phyloP scores from a whole-genome alignment of 1,140 invertebrate genomes.

The Agrilus planipennis region DNA sequence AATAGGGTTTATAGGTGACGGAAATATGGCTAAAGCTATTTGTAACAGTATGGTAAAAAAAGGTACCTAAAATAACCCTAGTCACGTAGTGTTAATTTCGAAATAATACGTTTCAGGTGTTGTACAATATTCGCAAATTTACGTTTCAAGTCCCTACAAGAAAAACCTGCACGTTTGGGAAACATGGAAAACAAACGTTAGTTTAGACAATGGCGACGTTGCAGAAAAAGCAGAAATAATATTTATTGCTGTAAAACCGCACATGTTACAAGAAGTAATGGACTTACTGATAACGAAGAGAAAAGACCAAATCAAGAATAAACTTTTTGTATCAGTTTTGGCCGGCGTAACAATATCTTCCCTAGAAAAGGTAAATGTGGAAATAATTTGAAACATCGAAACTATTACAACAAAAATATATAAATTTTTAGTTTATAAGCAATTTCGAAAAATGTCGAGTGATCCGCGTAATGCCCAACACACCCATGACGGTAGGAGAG shows the following conservation, averaged over 20 bases:
- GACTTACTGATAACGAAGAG: constrained; percentile 26
- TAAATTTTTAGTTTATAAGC: too few relatives aligned
- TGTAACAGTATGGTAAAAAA: constrained; percentile 59
- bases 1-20: constrained; percentile 87
- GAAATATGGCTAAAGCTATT: constrained; percentile 91
- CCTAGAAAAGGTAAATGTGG: constrained; percentile 49
- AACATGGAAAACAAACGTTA: constrained; percentile 45
- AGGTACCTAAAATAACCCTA: too few relatives aligned
- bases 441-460: constrained; percentile 45
- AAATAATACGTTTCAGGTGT: constrained; percentile 38
- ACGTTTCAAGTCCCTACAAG: constrained; percentile 55
- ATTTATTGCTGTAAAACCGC: constrained; percentile 78
- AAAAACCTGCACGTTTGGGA: constrained; percentile 54
- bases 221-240: constrained; percentile 58
- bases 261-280: constrained; percentile 53
- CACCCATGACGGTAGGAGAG: constrained; percentile 70
- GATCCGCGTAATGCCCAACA: constrained; percentile 88
- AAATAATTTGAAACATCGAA: constrained; percentile 1
- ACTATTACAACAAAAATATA: not conserved
- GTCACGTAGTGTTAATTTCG: too few relatives aligned
- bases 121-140: constrained; percentile 44
- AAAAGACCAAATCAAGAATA: constrained; percentile 31
- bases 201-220: constrained; percentile 50
- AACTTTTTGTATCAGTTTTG: constrained; percentile 66
- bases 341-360: constrained; percentile 59